Percentiles rank a stretch among this genome's conserved stretches.
phyloP scores from a whole-genome alignment of 2,888 invertebrate genomes.

The Halocaridina rubra region DNA sequence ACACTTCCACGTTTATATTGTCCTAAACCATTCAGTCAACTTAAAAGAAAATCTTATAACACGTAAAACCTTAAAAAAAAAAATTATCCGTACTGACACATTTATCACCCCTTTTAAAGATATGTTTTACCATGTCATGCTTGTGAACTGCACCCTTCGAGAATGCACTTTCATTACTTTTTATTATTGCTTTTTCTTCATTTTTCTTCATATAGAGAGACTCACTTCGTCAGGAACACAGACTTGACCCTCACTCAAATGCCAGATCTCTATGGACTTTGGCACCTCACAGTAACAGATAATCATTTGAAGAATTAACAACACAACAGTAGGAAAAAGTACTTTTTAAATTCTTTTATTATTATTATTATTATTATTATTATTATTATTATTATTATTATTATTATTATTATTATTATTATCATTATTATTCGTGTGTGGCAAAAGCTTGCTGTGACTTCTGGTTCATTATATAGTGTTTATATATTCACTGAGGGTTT shows the following conservation, averaged over 20 bases:
- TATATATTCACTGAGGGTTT: conserved; percentile 42
- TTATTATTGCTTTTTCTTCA: conserved; percentile 48
- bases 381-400: not conserved
- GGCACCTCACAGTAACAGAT: conserved; percentile 53
- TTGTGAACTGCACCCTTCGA: conserved; percentile 29
- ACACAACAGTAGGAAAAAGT: conserved; percentile 41
- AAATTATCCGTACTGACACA: conserved; percentile 27
- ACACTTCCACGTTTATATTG: not conserved
- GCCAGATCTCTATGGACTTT: conserved; percentile 58
- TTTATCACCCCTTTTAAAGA: conserved; percentile 41
- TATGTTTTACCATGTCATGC: conserved; percentile 57
- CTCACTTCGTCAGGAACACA: conserved; percentile 42
- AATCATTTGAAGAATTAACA: conserved; percentile 55
- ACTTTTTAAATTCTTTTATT: too few relatives aligned
- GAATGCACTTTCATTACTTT: conserved; percentile 40
- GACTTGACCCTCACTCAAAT: conserved; percentile 41
- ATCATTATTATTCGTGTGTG: conserved; percentile 41
- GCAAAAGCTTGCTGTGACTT: conserved; percentile 41
- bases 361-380: not conserved
- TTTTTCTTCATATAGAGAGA: not conserved
- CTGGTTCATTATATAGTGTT: conserved; percentile 13
- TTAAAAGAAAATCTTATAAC: conserved; percentile 14
- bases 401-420: too few relatives aligned
- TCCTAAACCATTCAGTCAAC: conserved; percentile 30
- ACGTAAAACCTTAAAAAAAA: conserved; percentile 46